Conservation (phyloP, 2,113 vertebrate genomes). For the Deroptyus accipitrinus region DNA sequence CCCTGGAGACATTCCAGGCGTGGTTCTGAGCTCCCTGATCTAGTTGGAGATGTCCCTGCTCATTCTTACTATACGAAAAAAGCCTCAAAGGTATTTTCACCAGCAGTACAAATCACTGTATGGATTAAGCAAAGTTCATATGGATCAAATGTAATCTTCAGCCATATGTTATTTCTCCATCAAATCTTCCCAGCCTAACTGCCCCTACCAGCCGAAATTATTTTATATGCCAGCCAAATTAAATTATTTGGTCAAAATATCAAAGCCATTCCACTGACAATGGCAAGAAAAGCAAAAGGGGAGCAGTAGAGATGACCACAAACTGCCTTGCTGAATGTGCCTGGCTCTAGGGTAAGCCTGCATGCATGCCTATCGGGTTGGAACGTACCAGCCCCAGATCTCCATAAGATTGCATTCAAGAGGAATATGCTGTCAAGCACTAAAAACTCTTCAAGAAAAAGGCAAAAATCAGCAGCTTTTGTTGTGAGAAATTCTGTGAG, state of each 20-base stretch:
- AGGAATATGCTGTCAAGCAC: neutral
- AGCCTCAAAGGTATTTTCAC: neutral
- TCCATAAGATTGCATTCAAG: neutral
- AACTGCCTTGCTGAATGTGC: neutral
- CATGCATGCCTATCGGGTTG: accelerated
- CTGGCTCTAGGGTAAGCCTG: neutral
- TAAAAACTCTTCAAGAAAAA: neutral
- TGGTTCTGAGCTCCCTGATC: neutral
- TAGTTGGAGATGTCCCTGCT: neutral
- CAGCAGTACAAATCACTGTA: accelerated
- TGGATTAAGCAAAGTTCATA: neutral
- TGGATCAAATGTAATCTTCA: neutral
- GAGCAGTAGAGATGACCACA: neutral
- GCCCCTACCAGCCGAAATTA: neutral
- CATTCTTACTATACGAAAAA: neutral
- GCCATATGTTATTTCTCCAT: neutral
- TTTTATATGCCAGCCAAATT: neutral
- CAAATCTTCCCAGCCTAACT: neutral
- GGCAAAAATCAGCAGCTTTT: neutral
- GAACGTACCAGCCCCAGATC: neutral
- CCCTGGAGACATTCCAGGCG: neutral
- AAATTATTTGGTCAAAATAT: neutral
- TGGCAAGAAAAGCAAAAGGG: neutral
- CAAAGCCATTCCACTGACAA: neutral
- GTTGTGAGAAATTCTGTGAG: neutral